Evolutionary conservation across 2,113 vertebrate genomes (phyloP).

Genomic region (Hippocampus barbouri): DNA sequence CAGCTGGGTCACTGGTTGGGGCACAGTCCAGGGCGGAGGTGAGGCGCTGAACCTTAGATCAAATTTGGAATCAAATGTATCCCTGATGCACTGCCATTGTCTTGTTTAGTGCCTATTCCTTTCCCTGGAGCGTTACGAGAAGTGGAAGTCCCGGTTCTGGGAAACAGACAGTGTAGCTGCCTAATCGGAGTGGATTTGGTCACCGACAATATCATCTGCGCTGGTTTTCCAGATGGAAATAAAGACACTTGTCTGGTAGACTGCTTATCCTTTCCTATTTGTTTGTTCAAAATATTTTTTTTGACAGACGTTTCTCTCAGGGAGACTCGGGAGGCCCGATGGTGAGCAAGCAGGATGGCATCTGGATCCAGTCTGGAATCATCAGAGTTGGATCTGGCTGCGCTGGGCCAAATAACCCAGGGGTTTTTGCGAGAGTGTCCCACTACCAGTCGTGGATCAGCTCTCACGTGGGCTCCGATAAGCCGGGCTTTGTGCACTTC

Average conservation of each 20-base stretch:
- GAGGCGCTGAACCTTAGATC: neutral
- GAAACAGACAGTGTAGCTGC: conserved; percentile 40
- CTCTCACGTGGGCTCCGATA: neutral
- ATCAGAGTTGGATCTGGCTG: conserved; percentile 54
- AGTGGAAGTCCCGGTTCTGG: conserved; percentile 46
- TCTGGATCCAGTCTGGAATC: conserved; percentile 81
- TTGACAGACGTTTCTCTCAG: conserved; percentile 22
- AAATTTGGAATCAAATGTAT: neutral
- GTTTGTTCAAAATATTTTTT: neutral
- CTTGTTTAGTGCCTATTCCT: conserved; percentile 4
- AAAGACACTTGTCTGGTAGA: conserved; percentile 60
- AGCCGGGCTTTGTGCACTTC: conserved; percentile 40
- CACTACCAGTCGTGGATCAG: conserved; percentile 68
- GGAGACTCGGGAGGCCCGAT: conserved; percentile 85
- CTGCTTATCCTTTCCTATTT: neutral
- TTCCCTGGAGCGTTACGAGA: conserved; percentile 42
- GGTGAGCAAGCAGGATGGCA: conserved; percentile 67
- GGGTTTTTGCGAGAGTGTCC: conserved; percentile 81
- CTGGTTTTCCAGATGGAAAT: conserved; percentile 58
- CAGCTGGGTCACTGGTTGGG: conserved; percentile 77
- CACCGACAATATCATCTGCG: conserved; percentile 71
- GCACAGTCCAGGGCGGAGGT: conserved; percentile 64
- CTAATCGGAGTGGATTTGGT: conserved; percentile 44
- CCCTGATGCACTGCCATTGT: neutral
- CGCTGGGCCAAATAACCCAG: conserved; percentile 77